Evolutionary conservation across 2,113 vertebrate species (phyloP).

Genomic region (Gopherus evgoodei): DNA sequence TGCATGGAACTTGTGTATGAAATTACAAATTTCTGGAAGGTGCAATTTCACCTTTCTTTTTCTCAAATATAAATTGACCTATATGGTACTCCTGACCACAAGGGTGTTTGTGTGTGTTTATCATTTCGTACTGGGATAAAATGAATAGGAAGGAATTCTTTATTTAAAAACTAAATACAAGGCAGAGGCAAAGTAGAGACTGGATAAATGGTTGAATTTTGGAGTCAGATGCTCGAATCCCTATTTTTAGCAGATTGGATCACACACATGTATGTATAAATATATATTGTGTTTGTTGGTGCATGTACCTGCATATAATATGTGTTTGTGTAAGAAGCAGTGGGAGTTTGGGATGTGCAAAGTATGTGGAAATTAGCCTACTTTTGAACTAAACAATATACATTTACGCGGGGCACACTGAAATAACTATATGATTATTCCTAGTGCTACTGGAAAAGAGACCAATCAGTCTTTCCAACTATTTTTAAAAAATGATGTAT

Average conservation of each 20-base stretch:
- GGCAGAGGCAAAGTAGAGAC: not conserved
- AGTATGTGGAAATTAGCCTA: fast-evolving
- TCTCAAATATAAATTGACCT: not conserved
- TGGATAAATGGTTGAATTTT: not conserved
- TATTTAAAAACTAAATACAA: not conserved
- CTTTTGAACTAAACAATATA: not conserved
- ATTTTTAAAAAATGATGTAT: not conserved
- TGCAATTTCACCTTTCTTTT: not conserved
- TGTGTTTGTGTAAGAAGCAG: not conserved
- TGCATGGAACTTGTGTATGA: not conserved
- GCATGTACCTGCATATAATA: not conserved
- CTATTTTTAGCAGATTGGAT: not conserved
- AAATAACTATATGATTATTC: not conserved
- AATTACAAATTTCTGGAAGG: not conserved
- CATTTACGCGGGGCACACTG: not conserved
- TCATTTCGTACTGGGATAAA: not conserved
- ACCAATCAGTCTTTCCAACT: not conserved
- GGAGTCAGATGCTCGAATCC: not conserved
- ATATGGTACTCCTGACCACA: fast-evolving
- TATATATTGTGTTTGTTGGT: not conserved
- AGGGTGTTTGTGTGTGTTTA: fast-evolving
- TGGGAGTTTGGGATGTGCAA: fast-evolving
- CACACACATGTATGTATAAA: not conserved
- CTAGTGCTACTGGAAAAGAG: not conserved
- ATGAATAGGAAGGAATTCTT: not conserved